Evolutionary conservation across 2,888 invertebrate species (phyloP), one percentile per base, ranked within the genome.

Genomic region (Argynnis bischoffii): DNA sequence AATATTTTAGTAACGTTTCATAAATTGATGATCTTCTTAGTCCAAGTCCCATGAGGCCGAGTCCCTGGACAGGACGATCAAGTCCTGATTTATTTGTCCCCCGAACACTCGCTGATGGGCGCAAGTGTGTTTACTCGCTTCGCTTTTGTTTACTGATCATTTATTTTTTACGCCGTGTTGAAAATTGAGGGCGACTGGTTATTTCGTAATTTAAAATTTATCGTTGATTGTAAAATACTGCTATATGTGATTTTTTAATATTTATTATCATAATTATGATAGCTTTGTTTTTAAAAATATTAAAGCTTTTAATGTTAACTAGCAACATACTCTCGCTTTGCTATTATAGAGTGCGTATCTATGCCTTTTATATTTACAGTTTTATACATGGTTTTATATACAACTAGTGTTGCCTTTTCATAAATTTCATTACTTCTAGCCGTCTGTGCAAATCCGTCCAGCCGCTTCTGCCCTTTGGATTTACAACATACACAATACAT

Each of bases 41-140:
- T 54, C 50, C 61, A 75, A 75, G 81, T 84, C 87, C 80, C 87
- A 46, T 31, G 86, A 79, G 88, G 83, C 74, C 51, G 31, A 69
- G 79, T 81, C 78, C 80, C 74, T 68, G 77, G 72, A 73, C 75
- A 63, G 70, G 77, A 69, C 81, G 84, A 81, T 81, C 81, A 77
- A 80, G 81, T 78, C 78, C 80, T 84, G 88, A 87, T 85, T 88
- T 88, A 87, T 88, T 86, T 86, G 81, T 73, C 77, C 79, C 61
- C 72, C 72, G 71, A 75, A 77, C 78, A 71, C 72, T 72, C 66
- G 67, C 72, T 73, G 70, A 68, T 64, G 71, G 75, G 69, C 72
- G 68, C 71, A 76, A 79, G 78, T 79, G 78, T 85, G 82, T 85
- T 86, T 83, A 78, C 79, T 70, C 72, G 77, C 81, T 77, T 81